Base-by-base conservation (phyloP, 2,888 invertebrate genomes). In the Pheosia gnoma region DNA sequence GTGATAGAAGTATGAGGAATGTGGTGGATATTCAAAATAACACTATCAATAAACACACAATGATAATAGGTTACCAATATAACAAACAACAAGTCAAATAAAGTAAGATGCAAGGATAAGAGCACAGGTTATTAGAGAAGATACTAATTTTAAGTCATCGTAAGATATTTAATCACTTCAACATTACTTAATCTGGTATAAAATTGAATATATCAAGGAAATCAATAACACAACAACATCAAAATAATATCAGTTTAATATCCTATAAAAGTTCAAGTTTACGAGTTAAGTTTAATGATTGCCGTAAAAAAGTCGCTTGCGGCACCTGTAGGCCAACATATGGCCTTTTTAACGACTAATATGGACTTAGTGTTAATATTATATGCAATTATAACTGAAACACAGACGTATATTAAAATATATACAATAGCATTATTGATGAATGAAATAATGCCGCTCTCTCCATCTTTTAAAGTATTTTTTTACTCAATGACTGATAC, bases 251-350 rank as follows among this genome's bases (percentile, higher is more conserved):
- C 25, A 25, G 25, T 25, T 25, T 25, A 41, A 45, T 47, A 47
- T n/a, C 5, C n/a, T 47, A n/a, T 4, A 47, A 47, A 79, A 78
- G 75, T 78, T 76, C 74, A 80, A 78, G 73, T 74, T 68, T 64
- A 74, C 61, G 38, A 67, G 58, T 61, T 61, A 66, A 61, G 60
- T 63, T 63, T 62, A 76, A 71, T 70, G 49, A 45, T 49, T 52
- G 39, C 38, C n/a, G 52, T 64, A 65, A 69, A 60, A 66, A 66
- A 13, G 10, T 57, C 1, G 45, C 47, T 59, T 49, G n/a, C 6
- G 25, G 51, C 25, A 61, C 11, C 58, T 61, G 74, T 72, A 74
- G 72, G 67, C 70, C 69, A 76, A 63, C 59, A 25, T 61, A 70
- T 72, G 71, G 70, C 76, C 72, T 79, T 78, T 68, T 58, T 58